Conservation (phyloP, 1,140 invertebrate species). For the Ooceraea biroi region DNA sequence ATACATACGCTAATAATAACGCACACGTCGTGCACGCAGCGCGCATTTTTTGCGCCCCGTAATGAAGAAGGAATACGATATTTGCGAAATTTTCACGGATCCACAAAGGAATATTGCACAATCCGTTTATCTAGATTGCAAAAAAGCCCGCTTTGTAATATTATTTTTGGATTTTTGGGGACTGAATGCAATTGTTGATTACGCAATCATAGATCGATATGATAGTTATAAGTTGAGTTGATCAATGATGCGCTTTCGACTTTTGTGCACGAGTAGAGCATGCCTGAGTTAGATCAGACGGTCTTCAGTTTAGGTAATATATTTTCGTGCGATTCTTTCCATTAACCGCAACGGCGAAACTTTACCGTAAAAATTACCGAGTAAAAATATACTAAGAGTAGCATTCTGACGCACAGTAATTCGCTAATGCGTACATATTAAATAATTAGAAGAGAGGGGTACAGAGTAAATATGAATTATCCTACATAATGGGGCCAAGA, state of each 20-base stretch:
- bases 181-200: no score
- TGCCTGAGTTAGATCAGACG: background rate
- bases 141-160: background rate
- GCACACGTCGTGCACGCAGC: background rate
- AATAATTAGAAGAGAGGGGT: slow-evolving; percentile 12
- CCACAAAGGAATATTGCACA: background rate
- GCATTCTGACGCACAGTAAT: no score
- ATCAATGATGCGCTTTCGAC: background rate
- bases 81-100: slow-evolving; percentile 24
- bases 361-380: no score
- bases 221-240: background rate
- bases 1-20: slow-evolving; percentile 34
- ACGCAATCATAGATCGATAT: no score
- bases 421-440: slow-evolving; percentile 5
- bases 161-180: no score
- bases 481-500: slow-evolving; percentile 34
- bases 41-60: background rate
- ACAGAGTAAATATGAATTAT: slow-evolving; percentile 32
- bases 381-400: no score
- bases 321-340: no score
- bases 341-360: no score
- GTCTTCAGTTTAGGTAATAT: background rate
- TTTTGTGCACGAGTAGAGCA: background rate
- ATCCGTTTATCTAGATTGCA: background rate
- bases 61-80: slow-evolving; percentile 33